Evolutionary conservation across 2,888 invertebrate species (phyloP), one percentile per base, ranked within the genome.

Genomic region (Pammene fasciana): DNA sequence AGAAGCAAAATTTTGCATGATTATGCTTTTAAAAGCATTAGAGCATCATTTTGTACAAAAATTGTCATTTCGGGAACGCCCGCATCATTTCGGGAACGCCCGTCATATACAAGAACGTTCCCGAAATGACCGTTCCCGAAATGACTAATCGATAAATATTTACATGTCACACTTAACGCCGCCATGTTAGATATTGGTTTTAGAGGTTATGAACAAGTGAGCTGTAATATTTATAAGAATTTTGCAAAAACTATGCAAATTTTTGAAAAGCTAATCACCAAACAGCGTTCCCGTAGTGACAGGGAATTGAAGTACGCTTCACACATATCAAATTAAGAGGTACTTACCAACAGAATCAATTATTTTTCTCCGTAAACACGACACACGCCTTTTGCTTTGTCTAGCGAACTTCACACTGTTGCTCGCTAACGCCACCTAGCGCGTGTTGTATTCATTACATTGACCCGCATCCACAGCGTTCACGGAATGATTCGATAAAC

Each of bases 401-500:
- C 65, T 68, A 55, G 46, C 48, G 52, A 68, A 62, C 61, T 65
- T 70, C 45, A 65, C 65, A 56, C 65, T 70, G 70, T 41, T 70
- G 60, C 65, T 65, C 54, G 60, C 65, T 59, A 60, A 57, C 70
- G 65, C 61, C 59, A 59, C 65, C 60, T 70, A 65, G 55, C 60
- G 65, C 34, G 54, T 65, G 41, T 65, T 61, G 48, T 54, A 61
- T 65, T 59, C 60, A 48, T 70, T 65, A 70, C 46, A 70, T 61
- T 55, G 65, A 61, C 34, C 55, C 13, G 65, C 48, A 70, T 70
- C 64, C 11, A 65, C 50, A 60, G 54, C 65, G 70, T 45, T 59
- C 59, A 43, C 59, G 43, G 65, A 73, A 76, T 74, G 72, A 75
- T 73, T 74, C 74, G 54, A 71, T 73, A 65, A 70, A 70, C 60